These are phyloP conservation scores for Peribatodes rhomboidaria DNA, from an alignment of 2,888 invertebrate genomes.

Conservation along the genomic window DNA sequence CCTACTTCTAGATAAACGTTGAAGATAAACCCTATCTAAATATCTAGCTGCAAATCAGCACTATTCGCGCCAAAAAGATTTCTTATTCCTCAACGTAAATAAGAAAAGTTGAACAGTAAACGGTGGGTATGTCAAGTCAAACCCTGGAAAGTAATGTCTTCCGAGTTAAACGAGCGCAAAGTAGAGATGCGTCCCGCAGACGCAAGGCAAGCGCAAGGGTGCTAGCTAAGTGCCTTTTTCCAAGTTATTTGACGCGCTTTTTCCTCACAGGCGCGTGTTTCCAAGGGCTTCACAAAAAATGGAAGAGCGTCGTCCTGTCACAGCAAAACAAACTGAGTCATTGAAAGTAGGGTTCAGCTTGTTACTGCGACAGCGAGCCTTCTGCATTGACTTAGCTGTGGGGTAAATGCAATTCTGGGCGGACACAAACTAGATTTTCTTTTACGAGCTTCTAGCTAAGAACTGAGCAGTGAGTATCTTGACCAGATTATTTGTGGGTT, in stretches of 20 bases:
- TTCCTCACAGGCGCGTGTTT: slow-evolving; percentile 58
- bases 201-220: slow-evolving; percentile 66
- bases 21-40: too few species aligned
- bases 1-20: too few species aligned
- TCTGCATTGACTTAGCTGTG: slow-evolving; percentile 3
- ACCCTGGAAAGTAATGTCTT: slow-evolving; percentile 73
- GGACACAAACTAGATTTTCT: not conserved
- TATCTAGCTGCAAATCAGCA: not conserved
- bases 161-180: slow-evolving; percentile 70
- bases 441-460: too few species aligned
- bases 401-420: not conserved
- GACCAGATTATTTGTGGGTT: too few species aligned
- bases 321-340: slow-evolving; percentile 15
- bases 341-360: not conserved
- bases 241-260: slow-evolving; percentile 73
- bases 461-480: too few species aligned
- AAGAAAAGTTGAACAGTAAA: slow-evolving; percentile 23
- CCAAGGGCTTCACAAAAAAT: slow-evolving; percentile 64
- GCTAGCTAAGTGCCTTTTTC: slow-evolving; percentile 77
- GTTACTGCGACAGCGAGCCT: not conserved
- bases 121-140: slow-evolving; percentile 49
- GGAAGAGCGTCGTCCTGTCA: slow-evolving; percentile 18
- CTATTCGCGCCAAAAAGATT: not conserved
- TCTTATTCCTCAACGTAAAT: slow-evolving; percentile 1
- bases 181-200: slow-evolving; percentile 59